Evolutionary conservation across 2,888 invertebrate species (phyloP), one percentile per base, ranked within the genome.

Genomic region (Griposia aprilina): DNA sequence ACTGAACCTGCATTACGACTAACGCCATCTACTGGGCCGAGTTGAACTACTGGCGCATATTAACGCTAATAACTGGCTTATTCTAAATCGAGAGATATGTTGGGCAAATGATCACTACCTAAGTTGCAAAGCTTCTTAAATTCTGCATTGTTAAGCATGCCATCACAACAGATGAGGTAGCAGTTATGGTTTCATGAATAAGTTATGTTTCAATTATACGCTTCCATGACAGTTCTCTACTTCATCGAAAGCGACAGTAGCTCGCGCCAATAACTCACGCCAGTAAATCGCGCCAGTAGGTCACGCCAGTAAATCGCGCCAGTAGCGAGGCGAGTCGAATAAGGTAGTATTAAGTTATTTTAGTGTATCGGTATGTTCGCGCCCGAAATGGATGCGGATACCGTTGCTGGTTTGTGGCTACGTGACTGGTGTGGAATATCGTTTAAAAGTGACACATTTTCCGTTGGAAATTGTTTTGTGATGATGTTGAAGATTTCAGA

Each of bases 401-500:
- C 83, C 57, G 45, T 62, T n/a, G 70, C 82, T 57, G 60, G 80
- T 83, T 79, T 74, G 81, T 62, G 75, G 74, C 66, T 81, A 62
- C 66, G 75, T 81, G 66, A 67, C 60, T 41, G 26, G 2, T 66
- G 26, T 62, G 48, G 59, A n/a, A 74, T 41, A 81, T 41, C 75
- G 81, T 74, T 74, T 62, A 66, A 79, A 52, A 66, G 23, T 26
- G 52, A 50, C 60, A 57, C 48, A 45, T 57, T 70, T 73, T 30
- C 50, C 8, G 48, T 0, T 26, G 52, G 26, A 45, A 23, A 81
- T 26, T 55, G 48, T 81, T 62, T 60, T 66, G 45, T 15, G 65
- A 50, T 50, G 4, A 6, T n/a, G 30, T 65, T 45, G 15, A 41
- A 13, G 57, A 41, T 63, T 69, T 36, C 8, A 23, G 17, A 62